Conservation (phyloP, 2,888 invertebrate genomes). For the Tipula helvola region DNA sequence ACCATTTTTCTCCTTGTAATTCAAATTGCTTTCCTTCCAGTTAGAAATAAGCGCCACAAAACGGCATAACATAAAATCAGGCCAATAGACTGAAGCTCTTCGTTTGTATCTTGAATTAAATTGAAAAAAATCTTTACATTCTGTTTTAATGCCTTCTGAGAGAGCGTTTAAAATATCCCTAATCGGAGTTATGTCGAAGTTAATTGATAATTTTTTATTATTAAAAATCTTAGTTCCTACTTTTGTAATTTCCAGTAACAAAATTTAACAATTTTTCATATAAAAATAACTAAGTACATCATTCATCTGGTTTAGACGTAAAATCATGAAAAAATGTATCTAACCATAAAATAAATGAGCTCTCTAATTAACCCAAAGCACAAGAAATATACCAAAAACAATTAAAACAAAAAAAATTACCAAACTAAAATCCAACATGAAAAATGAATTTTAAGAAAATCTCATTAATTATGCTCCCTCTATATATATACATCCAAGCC, state of each 20-base stretch:
- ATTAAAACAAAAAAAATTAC: neutral
- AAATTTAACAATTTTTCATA: neutral
- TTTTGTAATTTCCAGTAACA: neutral
- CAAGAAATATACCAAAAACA: neutral
- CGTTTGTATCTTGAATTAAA: too few species aligned
- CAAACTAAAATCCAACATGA: neutral
- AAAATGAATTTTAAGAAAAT: neutral
- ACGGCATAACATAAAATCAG: too few species aligned
- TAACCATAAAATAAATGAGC: neutral
- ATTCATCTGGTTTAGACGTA: neutral
- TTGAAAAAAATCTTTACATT: too few species aligned
- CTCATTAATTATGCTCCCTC: neutral
- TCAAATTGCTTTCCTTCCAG: too few species aligned
- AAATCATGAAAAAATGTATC: neutral
- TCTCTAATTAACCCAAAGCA: neutral
- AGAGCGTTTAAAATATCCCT: too few species aligned
- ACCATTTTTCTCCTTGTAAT: too few species aligned
- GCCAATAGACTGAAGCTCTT: too few species aligned
- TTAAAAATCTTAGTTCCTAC: too few species aligned
- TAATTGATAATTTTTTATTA: too few species aligned
- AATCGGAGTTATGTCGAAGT: too few species aligned
- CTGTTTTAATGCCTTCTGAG: too few species aligned
- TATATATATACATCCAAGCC: neutral
- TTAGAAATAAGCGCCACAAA: too few species aligned
- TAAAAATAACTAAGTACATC: neutral